These are phyloP conservation scores for Pemphigus obesinymphae DNA, from an alignment of 1,140 invertebrate species.

Conservation along the genomic window DNA sequence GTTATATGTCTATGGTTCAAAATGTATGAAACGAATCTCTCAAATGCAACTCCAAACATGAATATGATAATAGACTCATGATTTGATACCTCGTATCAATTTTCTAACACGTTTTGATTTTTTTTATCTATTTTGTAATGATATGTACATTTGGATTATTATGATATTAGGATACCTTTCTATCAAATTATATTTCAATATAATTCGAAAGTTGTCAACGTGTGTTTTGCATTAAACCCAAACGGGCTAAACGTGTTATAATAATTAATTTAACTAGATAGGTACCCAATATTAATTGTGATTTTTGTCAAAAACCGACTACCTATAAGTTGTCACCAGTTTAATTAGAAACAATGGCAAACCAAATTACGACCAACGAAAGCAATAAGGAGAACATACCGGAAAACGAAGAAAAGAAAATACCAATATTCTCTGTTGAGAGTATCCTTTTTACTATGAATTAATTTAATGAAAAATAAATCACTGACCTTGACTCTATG, in stretches of 20 bases:
- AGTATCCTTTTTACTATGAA: constrained; percentile 21
- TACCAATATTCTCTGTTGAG: constrained; percentile 15
- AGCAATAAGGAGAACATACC: constrained; percentile 1
- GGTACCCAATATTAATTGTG: background rate
- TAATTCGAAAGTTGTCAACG: constrained; percentile 5
- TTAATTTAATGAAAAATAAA: background rate
- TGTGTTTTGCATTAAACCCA: background rate
- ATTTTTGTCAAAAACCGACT: background rate
- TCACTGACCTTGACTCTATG: too few species aligned
- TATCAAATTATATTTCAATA: background rate
- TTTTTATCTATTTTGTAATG: background rate
- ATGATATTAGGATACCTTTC: too few species aligned
- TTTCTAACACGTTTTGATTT: background rate
- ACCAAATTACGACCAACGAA: background rate
- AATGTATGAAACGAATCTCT: too few species aligned
- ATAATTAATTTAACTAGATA: background rate
- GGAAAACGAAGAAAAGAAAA: constrained; percentile 32
- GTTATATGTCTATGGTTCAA: too few species aligned
- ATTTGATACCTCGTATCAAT: background rate
- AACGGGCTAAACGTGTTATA: background rate
- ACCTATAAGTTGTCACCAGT: background rate
- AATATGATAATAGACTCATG: too few species aligned
- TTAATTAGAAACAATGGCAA: background rate
- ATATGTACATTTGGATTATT: background rate
- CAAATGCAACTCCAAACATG: too few species aligned